These are phyloP conservation scores for Dolichoris vasculosae DNA, from an alignment of 1,140 invertebrate species.

Conservation along the genomic window DNA sequence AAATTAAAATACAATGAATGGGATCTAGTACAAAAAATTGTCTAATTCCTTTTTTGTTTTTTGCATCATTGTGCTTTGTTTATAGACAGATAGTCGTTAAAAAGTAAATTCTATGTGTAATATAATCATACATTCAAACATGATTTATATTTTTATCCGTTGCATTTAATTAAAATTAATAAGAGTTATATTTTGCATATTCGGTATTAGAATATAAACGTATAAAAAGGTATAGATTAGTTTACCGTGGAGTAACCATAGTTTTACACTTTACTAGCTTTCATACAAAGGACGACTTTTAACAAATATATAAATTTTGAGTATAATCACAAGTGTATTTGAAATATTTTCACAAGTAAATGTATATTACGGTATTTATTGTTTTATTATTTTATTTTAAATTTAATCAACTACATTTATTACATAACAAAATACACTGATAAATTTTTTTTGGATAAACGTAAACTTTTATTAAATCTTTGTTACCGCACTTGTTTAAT, in stretches of 20 bases:
- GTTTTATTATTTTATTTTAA: too few species aligned
- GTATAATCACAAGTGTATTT: background rate
- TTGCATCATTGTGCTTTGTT: too few species aligned
- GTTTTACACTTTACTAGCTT: background rate
- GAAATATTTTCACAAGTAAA: background rate
- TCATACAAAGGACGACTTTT: background rate
- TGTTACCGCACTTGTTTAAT: background rate
- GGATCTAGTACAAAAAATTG: too few species aligned
- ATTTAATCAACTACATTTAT: too few species aligned
- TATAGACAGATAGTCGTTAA: too few species aligned
- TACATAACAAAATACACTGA: too few species aligned
- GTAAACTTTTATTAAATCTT: background rate
- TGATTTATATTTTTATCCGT: too few species aligned
- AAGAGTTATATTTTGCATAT: background rate
- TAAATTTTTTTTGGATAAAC: background rate
- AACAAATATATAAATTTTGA: background rate
- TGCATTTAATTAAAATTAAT: background rate
- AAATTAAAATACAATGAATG: background rate
- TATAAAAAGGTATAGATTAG: too few species aligned
- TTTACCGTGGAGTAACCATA: background rate
- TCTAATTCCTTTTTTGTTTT: too few species aligned
- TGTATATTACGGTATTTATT: too few species aligned
- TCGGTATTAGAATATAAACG: background rate
- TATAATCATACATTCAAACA: too few species aligned
- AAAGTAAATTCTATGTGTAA: too few species aligned